Evolutionary conservation across 2,888 invertebrate genomes (phyloP).

Genomic region (Drosophila bunnanda): DNA sequence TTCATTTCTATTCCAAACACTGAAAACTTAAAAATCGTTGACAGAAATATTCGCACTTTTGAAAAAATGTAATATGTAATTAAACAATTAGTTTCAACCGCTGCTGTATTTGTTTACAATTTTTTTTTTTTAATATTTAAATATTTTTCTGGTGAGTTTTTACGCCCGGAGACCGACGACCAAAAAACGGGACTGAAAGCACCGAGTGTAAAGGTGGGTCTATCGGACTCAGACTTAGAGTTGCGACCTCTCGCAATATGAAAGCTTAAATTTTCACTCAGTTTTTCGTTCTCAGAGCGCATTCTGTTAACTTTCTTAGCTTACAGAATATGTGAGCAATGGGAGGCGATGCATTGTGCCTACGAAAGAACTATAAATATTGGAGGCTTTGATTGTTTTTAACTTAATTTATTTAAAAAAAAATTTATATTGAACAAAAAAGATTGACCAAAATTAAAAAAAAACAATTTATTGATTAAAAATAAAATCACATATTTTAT

Average conservation of each 20-base stretch:
- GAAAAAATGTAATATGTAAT: neutral
- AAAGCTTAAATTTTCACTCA: constrained; percentile 1
- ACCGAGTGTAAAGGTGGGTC: constrained; percentile 50
- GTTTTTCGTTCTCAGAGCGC: neutral
- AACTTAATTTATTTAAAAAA: neutral
- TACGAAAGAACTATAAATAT: too few species aligned
- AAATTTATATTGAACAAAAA: neutral
- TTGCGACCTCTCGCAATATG: neutral
- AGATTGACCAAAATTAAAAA: neutral
- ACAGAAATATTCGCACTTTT: neutral
- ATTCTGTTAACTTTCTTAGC: neutral
- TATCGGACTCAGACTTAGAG: neutral
- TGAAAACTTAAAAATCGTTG: too few species aligned
- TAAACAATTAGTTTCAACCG: neutral
- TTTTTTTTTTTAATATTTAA: constrained; percentile 19
- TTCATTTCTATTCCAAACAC: constrained; percentile 17
- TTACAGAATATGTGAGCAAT: neutral
- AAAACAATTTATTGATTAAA: neutral
- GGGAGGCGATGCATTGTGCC: neutral
- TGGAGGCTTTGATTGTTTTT: neutral
- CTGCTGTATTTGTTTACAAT: constrained; percentile 41
- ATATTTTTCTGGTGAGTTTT: constrained; percentile 32
- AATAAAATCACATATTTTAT: neutral
- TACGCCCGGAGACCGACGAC: constrained; percentile 26
- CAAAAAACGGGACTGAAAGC: constrained; percentile 30